These are phyloP conservation scores for Rhegmatorhina hoffmannsi DNA, from an alignment of 2,113 vertebrate species.

Conservation along the genomic window DNA sequence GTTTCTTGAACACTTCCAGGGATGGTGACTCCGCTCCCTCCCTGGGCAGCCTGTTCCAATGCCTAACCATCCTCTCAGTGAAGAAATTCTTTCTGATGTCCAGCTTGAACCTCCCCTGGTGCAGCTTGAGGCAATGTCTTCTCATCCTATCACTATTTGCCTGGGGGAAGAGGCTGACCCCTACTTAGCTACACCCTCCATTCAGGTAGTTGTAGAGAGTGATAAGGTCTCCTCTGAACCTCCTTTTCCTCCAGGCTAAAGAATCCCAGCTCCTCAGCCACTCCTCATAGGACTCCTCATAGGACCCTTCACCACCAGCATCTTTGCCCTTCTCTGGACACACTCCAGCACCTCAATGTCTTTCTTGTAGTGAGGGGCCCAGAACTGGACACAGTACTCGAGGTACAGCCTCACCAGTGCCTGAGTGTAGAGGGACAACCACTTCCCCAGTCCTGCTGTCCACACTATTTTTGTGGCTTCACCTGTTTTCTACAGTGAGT, in stretches of 20 bases:
- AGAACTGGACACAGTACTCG: rapidly evolving
- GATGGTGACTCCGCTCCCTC: not conserved
- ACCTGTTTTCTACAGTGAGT: not conserved
- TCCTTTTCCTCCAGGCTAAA: not conserved
- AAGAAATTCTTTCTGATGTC: not conserved
- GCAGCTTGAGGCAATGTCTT: not conserved
- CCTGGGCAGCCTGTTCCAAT: not conserved
- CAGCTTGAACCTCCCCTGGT: not conserved
- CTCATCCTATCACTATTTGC: not conserved
- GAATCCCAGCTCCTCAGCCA: not conserved
- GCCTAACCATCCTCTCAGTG: not conserved
- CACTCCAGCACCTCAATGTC: not conserved
- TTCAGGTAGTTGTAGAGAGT: not conserved
- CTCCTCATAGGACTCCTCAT: not conserved
- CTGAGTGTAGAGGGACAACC: not conserved
- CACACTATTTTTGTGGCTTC: not conserved
- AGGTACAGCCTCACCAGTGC: not conserved
- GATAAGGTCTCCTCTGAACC: not conserved
- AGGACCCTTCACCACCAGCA: not conserved
- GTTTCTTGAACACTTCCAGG: not conserved
- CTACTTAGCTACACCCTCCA: not conserved
- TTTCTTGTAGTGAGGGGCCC: not conserved
- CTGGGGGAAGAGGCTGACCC: not conserved
- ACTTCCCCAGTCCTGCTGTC: not conserved
- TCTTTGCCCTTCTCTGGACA: not conserved